Base-by-base conservation (phyloP, 2,113 vertebrate species). In the Vidua macroura region DNA sequence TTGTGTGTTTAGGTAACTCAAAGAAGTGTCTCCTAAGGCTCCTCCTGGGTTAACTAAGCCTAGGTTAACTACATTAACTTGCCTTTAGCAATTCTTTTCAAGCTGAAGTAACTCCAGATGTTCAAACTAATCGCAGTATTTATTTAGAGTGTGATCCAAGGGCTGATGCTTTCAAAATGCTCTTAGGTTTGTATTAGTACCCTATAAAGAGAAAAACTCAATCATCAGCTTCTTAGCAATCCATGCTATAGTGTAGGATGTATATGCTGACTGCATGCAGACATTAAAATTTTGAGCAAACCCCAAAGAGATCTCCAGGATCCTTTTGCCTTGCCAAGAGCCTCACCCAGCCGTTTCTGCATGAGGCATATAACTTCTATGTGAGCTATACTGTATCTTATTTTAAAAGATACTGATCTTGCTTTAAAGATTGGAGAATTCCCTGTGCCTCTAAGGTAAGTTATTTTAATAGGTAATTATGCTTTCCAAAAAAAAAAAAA, bases 371-470 rank as follows among this genome's bases (percentile, higher is more conserved):
- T 25, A 94, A 63, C 43, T 92, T 83, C 62, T 87, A 51, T 7
- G 6, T 67, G 75, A 96, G 85, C 63, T 86, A 46, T 41, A 58
- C 9, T 55, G 13, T 39, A 43, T 66, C 72, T 92, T 88, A 74
- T 80, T 95, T 85, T 83, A 33, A 79, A 89, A 91, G 87, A 91
- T 87, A 64, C 11, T 33, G 25, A 96, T 96, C 95, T 91, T 85
- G 78, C 91, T 93, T 76, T 83, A 66, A 76, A 84, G 84, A 92
- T 31, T 87, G 77, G 56, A 92, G 84, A 96, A 89, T 92, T 96
- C 69, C 69, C 77, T 31, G 2, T 92, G 30, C 66, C 96, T 60
- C 35, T 39, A 83, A 93, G 93, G 81, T 53, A 87, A 96, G 37
- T 76, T 87, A 69, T 96, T 93, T 44, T 85, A 58, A 73, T 39